Percentiles rank a stretch among this genome's conserved stretches.
Conservation (phyloP, 2,888 invertebrate species). For the Luperina nickerlii region DNA sequence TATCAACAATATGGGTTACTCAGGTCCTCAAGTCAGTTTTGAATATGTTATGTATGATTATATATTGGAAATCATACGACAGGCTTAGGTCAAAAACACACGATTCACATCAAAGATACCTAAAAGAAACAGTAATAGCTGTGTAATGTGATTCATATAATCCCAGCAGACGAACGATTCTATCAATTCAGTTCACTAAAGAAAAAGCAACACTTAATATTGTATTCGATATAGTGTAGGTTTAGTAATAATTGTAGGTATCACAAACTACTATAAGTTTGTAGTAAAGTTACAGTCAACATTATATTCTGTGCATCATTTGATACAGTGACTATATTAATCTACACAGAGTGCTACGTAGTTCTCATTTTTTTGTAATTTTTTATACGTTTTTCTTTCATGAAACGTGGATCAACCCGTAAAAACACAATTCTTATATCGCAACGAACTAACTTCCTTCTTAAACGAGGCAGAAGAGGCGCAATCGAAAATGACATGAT, state of each 20-base stretch:
- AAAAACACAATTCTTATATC: conserved; percentile 54
- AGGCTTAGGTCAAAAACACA: not conserved
- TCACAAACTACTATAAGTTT: conserved; percentile 65
- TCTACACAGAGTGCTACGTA: conserved; percentile 85
- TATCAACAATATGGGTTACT: conserved; percentile 16
- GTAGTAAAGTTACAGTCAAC: conserved; percentile 70
- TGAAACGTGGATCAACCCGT: conserved; percentile 51
- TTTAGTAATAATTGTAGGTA: conserved; percentile 50
- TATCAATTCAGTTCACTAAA: conserved; percentile 76
- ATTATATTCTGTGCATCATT: conserved; percentile 71
- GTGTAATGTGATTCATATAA: conserved; percentile 71
- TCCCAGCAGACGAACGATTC: conserved; percentile 73
- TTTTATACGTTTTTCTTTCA: conserved; percentile 30
- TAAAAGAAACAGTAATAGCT: conserved; percentile 12
- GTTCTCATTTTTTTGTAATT: conserved; percentile 67
- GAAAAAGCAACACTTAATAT: conserved; percentile 80
- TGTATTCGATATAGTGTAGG: conserved; percentile 61
- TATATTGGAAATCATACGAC: not conserved
- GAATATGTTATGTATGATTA: not conserved
- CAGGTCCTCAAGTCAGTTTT: conserved; percentile 1
- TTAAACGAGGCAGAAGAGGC: conserved; percentile 26
- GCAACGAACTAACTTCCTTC: conserved; percentile 15
- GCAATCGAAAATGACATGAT: conserved; percentile 32
- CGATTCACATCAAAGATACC: not conserved
- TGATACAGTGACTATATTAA: conserved; percentile 73